Evolutionary conservation across 2,797 vertebrate genomes (phyloP), one percentile per base, ranked within the genome.

Genomic region (Molossus alvarezi): DNA sequence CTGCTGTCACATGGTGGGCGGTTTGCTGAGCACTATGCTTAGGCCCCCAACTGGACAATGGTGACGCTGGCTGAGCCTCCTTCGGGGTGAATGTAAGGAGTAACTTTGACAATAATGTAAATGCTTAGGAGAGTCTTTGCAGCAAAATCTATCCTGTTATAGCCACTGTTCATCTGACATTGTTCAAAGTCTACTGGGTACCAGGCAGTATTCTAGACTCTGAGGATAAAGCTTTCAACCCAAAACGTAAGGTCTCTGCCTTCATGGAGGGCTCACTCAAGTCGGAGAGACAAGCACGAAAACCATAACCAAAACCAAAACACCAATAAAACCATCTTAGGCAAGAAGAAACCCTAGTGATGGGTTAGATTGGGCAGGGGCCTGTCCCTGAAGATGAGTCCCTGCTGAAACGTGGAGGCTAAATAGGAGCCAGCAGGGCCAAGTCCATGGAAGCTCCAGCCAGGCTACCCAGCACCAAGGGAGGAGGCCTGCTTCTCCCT

Each of bases 81-180:
- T 33, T 60, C 17, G 6, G 75, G 6, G 13, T 4, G 48, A 9
- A 5, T 7, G 15, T 37, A 3, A 13, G 55, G 55, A 25, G n/a
- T 10, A 27, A 41, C 3, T 1, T 25, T 9, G 33, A 8, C 1
- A 23, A 15, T 1, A 33, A 55, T 1, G 48, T 5, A 25, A 21
- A 1, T 3, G 5, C 72, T 48, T 12, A 7, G 29, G 12, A 25
- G 0, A 1, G 57, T 20, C 80, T 23, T 7, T 18, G n/a, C 1
- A 4, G 27, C 0, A 0, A 3, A 1, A 10, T 5, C 20, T n/a
- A 4, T 0, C n/a, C 11, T 25, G 4, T 21, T 9, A 25, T 9
- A 5, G 23, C 29, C 33, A 41, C 4, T 48, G 17, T 0, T 76
- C 18, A 9, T 3, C 37, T 48, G n/a, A 0, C 14, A 15, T 8